Evolutionary conservation across 2,113 vertebrate species (phyloP).

Genomic region (Dascyllus trimaculatus): DNA sequence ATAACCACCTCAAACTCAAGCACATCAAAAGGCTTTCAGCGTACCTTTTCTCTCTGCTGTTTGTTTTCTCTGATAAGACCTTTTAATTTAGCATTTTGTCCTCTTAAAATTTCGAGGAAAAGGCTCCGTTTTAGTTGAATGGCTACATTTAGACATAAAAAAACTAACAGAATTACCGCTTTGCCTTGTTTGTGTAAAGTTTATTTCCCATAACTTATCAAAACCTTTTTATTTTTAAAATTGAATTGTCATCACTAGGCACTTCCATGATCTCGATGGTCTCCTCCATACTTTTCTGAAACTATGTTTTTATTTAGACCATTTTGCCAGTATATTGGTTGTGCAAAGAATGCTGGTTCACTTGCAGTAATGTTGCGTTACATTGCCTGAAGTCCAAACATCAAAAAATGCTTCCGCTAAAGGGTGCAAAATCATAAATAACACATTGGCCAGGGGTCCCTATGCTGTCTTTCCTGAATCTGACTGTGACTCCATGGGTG

Average conservation of each 20-base stretch:
- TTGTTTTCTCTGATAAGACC: conserved; percentile 13
- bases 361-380: no score
- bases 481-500: no score
- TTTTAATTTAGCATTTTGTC: conserved; percentile 4
- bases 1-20: conserved; percentile 29
- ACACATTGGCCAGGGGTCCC: no score
- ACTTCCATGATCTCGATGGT: no score
- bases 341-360: no score
- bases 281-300: no score
- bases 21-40: conserved; percentile 30
- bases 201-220: background rate
- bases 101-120: background rate
- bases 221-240: background rate
- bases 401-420: no score
- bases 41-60: background rate
- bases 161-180: background rate
- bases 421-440: no score
- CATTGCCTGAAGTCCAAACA: no score
- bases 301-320: no score
- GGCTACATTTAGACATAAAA: background rate
- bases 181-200: background rate
- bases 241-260: background rate
- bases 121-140: background rate
- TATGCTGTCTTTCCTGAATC: no score
- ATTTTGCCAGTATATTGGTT: no score